A percentile compares a stretch with the other conserved stretches of the same genome.
Conservation (phyloP, 2,888 invertebrate species). For the Heliconius aoede region DNA sequence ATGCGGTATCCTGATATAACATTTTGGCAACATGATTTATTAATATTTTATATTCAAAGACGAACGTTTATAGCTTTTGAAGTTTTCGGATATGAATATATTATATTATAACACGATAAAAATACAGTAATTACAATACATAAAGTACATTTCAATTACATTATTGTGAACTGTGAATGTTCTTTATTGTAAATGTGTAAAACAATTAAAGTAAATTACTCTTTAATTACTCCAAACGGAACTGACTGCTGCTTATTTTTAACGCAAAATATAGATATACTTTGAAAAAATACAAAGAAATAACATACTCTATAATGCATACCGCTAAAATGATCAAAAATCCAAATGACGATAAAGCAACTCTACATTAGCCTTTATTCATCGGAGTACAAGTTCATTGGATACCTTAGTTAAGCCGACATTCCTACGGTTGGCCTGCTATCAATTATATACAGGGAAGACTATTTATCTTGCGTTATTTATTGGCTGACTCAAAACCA, state of each 20-base stretch:
- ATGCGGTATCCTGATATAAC: constrained; percentile 58
- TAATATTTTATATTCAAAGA: constrained; percentile 35
- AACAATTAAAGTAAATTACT: constrained; percentile 26
- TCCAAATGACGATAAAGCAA: not conserved
- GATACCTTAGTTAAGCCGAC: constrained; percentile 64
- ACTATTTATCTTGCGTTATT: constrained; percentile 82
- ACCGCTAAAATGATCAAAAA: not conserved
- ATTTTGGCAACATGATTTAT: constrained; percentile 45
- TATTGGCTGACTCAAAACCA: constrained; percentile 80
- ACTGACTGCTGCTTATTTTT: not conserved
- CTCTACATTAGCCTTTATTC: constrained; percentile 39
- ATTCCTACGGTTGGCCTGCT: constrained; percentile 73
- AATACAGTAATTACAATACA: constrained; percentile 42
- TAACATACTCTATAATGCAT: not conserved
- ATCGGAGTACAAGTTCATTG: constrained; percentile 58
- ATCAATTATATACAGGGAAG: constrained; percentile 81
- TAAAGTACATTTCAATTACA: constrained; percentile 6
- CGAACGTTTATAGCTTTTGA: constrained; percentile 33
- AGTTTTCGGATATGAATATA: constrained; percentile 39
- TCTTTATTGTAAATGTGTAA: constrained; percentile 51
- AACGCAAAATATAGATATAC: not conserved
- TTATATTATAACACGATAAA: constrained; percentile 44
- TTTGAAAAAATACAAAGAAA: not conserved
- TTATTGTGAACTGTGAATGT: constrained; percentile 35
- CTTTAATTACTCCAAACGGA: constrained; percentile 21